Percentiles rank a stretch among this genome's conserved stretches.
Evolutionary conservation across 2,888 invertebrate genomes (phyloP).

Genomic region (Eilema sororculum): DNA sequence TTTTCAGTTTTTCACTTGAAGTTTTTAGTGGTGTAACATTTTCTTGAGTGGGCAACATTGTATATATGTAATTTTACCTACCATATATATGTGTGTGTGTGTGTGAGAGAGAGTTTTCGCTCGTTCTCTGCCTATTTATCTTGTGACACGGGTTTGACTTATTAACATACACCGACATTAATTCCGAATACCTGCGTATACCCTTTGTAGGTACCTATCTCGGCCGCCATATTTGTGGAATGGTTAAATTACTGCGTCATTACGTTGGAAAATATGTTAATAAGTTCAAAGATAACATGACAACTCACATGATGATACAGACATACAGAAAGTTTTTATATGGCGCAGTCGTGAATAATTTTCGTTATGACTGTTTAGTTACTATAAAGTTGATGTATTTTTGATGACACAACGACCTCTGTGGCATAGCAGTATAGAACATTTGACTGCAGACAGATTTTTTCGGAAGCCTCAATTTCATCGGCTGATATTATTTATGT

Average conservation of each 20-base stretch:
- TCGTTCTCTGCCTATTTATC: not conserved
- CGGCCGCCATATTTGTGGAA: conserved; percentile 14
- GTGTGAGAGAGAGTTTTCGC: not conserved
- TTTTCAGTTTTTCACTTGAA: no score
- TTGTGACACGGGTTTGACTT: conserved; percentile 10
- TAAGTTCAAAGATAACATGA: conserved; percentile 16
- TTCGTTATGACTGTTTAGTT: not conserved
- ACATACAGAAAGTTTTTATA: not conserved
- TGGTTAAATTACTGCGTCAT: conserved; percentile 11
- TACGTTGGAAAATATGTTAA: conserved; percentile 22
- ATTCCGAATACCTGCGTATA: conserved; percentile 18
- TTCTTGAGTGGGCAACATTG: not conserved
- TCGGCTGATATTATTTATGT: no score
- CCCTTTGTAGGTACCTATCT: not conserved
- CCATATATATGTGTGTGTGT: not conserved
- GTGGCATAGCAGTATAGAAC: no score
- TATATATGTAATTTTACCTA: not conserved
- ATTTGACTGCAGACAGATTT: no score
- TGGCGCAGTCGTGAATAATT: not conserved
- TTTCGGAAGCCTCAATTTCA: no score
- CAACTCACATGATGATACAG: conserved; percentile 9
- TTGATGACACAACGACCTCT: not conserved
- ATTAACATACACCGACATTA: conserved; percentile 27
- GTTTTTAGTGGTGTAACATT: not conserved
- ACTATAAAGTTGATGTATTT: not conserved